Percentiles rank a stretch among this genome's conserved stretches.
phyloP scores from a whole-genome alignment of 2,113 vertebrate genomes.

The Pteropus alecto region DNA sequence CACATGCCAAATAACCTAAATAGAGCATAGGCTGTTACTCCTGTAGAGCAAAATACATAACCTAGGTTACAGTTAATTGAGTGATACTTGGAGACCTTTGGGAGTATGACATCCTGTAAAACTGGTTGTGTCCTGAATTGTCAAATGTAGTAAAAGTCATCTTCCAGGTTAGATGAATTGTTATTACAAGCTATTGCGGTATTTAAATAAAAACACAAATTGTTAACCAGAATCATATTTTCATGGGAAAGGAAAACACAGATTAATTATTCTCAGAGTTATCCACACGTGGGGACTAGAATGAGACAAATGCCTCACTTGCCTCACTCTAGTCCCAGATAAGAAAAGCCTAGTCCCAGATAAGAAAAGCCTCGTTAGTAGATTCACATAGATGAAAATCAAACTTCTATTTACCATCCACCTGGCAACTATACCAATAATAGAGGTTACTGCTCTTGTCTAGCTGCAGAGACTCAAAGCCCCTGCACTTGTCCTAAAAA shows the following conservation, averaged over 20 bases:
- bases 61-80: background rate
- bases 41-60: background rate
- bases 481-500: background rate
- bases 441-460: background rate
- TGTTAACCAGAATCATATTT: background rate
- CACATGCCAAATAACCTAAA: background rate
- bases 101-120: background rate
- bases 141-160: background rate
- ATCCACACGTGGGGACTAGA: background rate
- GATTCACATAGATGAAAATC: background rate
- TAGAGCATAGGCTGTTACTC: background rate
- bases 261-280: background rate
- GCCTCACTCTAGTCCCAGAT: background rate
- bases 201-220: background rate
- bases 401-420: background rate
- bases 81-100: background rate
- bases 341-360: background rate
- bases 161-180: background rate
- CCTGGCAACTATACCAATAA: background rate
- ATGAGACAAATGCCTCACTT: background rate
- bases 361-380: background rate
- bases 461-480: background rate
- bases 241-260: background rate
- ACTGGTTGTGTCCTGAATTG: background rate
- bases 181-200: background rate